Percentiles rank a stretch among this genome's conserved stretches.
phyloP scores from a whole-genome alignment of 1,140 invertebrate genomes.

The Prorops nasuta region DNA sequence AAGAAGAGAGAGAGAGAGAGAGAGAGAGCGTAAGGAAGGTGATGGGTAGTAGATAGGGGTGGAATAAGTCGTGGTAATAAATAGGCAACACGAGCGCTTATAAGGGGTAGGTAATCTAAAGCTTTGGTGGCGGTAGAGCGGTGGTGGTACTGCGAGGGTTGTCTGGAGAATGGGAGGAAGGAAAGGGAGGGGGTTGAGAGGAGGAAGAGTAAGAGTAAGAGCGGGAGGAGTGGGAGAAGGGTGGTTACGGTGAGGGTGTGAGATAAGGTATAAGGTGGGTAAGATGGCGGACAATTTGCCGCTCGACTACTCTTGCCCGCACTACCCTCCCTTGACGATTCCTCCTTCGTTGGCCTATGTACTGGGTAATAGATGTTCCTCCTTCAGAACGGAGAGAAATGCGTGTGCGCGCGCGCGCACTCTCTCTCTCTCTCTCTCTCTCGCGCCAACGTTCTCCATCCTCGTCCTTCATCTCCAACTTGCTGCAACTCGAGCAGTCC shows the following conservation, averaged over 20 bases:
- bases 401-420: constrained; percentile 10
- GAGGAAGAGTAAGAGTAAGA: neutral
- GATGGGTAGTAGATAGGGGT: constrained; percentile 19
- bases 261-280: constrained; percentile 55
- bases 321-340: constrained; percentile 47
- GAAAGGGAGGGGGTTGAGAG: neutral
- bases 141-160: constrained; percentile 20
- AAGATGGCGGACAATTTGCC: constrained; percentile 60
- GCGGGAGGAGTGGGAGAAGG: constrained; percentile 17
- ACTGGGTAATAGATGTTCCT: constrained; percentile 55
- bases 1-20: constrained; percentile 8
- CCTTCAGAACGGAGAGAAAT: constrained; percentile 40
- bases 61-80: constrained; percentile 49
- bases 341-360: constrained; percentile 41
- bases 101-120: constrained; percentile 56
- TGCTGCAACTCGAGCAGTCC: no score
- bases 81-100: constrained; percentile 56
- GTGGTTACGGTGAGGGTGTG: constrained; percentile 33
- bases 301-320: constrained; percentile 56
- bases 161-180: constrained; percentile 27
- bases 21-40: constrained; percentile 7
- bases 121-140: constrained; percentile 41
- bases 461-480: no score
- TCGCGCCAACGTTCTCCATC: no score
- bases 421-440: no score